A percentile compares a stretch with the other conserved stretches of the same genome.
These are phyloP conservation scores for Epinephelus cyanopodus DNA, from an alignment of 2,113 vertebrate genomes.

Conservation along the genomic window DNA sequence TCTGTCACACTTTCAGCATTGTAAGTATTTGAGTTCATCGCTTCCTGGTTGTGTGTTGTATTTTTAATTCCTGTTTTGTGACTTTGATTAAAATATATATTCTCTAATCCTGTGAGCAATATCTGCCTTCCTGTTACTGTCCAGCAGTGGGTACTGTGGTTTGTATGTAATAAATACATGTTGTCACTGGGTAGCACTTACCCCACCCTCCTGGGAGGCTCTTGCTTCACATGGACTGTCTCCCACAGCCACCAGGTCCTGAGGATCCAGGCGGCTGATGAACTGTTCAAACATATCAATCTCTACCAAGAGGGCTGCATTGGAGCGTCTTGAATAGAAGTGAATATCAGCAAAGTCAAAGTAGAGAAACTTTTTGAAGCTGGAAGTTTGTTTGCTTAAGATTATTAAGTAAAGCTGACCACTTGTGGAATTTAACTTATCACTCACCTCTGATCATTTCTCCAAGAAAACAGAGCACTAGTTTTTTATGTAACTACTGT, in stretches of 20 bases:
- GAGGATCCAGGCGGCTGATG: constrained; percentile 49
- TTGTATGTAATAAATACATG: background rate
- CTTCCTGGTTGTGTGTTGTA: background rate
- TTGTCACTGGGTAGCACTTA: constrained; percentile 27
- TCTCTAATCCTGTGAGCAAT: background rate
- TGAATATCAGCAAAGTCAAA: background rate
- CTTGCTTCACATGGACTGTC: background rate
- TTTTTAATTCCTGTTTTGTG: background rate
- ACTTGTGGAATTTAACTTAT: background rate
- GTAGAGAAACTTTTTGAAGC: background rate
- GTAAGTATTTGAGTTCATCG: background rate
- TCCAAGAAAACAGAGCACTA: background rate
- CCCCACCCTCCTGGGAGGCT: constrained; percentile 36
- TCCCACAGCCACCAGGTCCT: constrained; percentile 6
- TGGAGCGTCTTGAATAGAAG: constrained; percentile 40
- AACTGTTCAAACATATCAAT: constrained; percentile 67
- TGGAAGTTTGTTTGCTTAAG: background rate
- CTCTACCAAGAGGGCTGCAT: constrained; percentile 61
- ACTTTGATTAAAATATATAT: background rate
- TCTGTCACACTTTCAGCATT: background rate
- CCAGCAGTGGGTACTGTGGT: too few relatives aligned
- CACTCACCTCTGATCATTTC: background rate
- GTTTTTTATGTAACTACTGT: too few relatives aligned
- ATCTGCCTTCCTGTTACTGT: too few relatives aligned
- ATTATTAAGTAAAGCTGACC: background rate